Percentiles rank a stretch among this genome's conserved stretches.
These are phyloP conservation scores for Chesias legatella DNA, from an alignment of 2,888 invertebrate genomes.

Conservation along the genomic window DNA sequence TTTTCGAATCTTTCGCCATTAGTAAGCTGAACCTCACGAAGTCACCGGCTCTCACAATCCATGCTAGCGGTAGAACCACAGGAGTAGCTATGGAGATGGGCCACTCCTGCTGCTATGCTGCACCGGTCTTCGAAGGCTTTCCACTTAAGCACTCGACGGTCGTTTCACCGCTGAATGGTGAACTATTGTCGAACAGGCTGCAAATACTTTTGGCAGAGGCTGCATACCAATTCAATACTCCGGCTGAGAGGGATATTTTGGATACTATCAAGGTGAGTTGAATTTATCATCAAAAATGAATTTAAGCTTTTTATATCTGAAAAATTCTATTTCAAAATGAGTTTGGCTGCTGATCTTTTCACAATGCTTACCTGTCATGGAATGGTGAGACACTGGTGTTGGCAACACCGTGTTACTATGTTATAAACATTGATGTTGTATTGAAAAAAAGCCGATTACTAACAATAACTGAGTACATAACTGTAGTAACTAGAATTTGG, in stretches of 20 bases:
- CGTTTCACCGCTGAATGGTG: constrained; percentile 91
- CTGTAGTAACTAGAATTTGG: too few relatives aligned
- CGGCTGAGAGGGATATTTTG: constrained; percentile 92
- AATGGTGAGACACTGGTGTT: too few relatives aligned
- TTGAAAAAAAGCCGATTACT: too few relatives aligned
- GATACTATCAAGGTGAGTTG: constrained; percentile 90
- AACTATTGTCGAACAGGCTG: constrained; percentile 88
- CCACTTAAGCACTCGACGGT: constrained; percentile 91
- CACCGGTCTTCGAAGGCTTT: constrained; percentile 83
- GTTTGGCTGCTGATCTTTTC: too few relatives aligned
- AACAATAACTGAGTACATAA: too few relatives aligned
- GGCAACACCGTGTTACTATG: too few relatives aligned
- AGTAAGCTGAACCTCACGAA: constrained; percentile 69
- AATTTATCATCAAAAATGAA: too few relatives aligned
- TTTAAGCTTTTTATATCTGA: too few relatives aligned
- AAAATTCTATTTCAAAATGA: too few relatives aligned
- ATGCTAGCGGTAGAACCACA: constrained; percentile 75
- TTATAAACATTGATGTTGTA: too few relatives aligned
- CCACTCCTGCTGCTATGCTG: constrained; percentile 64
- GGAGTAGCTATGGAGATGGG: constrained; percentile 78
- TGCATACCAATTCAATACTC: constrained; percentile 94
- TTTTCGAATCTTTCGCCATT: constrained; percentile 81
- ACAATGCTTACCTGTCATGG: too few relatives aligned
- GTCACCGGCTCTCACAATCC: constrained; percentile 66
- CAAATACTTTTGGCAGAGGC: constrained; percentile 90